A percentile compares a stretch with the other conserved stretches of the same genome.
Evolutionary conservation across 2,888 invertebrate genomes (phyloP).

Genomic region (Drosophila macrospina): DNA sequence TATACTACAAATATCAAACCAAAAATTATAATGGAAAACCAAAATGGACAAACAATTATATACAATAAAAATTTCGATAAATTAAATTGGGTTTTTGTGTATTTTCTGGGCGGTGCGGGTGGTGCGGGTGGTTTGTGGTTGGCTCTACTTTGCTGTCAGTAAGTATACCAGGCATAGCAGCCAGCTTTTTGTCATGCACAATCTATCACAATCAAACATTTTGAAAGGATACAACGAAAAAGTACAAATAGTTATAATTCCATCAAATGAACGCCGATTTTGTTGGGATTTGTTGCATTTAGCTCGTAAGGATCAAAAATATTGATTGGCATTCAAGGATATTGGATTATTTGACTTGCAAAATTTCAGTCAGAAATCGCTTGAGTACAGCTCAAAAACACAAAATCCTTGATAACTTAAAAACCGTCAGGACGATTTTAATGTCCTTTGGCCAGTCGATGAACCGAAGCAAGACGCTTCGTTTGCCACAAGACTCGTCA

Average conservation of each 20-base stretch:
- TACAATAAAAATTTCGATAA: constrained; percentile 49
- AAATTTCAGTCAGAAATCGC: no score
- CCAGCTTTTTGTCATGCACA: not conserved
- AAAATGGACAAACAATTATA: constrained; percentile 46
- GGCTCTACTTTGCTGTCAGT: no score
- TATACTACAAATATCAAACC: constrained; percentile 51
- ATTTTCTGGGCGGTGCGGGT: not conserved
- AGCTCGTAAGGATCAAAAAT: not conserved
- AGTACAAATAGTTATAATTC: not conserved
- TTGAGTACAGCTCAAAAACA: no score
- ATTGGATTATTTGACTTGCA: not conserved
- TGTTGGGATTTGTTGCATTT: not conserved
- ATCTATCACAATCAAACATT: not conserved
- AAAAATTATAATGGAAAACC: constrained; percentile 32
- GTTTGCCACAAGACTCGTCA: not conserved
- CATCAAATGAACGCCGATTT: not conserved
- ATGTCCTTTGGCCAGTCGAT: not conserved
- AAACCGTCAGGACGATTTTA: no score
- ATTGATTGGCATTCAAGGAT: not conserved
- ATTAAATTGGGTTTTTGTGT: constrained; percentile 46
- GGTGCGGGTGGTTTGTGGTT: no score
- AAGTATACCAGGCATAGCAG: not conserved
- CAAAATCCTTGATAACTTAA: no score
- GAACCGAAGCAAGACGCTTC: not conserved
- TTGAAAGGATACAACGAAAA: no score